phyloP scores from a whole-genome alignment of 2,797 vertebrate genomes.

The Melopsittacus undulatus region DNA sequence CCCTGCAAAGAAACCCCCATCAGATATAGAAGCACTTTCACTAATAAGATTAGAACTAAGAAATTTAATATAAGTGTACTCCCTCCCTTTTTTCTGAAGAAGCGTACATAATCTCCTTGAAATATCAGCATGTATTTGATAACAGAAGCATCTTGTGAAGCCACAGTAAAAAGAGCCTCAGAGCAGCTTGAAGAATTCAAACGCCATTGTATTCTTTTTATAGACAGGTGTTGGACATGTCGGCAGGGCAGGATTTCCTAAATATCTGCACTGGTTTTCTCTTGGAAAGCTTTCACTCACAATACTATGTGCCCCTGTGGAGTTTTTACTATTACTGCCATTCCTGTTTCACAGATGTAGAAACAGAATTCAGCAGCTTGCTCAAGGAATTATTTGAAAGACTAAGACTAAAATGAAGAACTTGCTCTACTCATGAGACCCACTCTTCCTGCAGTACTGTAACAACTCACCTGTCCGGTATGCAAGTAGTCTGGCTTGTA shows the following conservation, averaged over 20 bases:
- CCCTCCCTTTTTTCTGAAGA: neutral
- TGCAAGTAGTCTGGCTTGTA: conserved; percentile 88
- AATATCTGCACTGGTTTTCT: neutral
- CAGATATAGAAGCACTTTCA: neutral
- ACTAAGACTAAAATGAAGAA: neutral
- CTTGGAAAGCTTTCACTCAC: neutral
- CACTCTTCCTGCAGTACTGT: fast-evolving
- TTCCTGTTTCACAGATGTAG: neutral
- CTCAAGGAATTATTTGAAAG: neutral
- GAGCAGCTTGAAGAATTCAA: neutral
- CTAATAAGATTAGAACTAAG: neutral
- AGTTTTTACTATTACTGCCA: neutral
- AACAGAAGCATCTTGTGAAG: neutral
- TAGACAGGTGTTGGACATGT: neutral
- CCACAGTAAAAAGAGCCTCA: neutral
- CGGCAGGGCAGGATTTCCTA: neutral
- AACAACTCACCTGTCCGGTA: conserved; percentile 88
- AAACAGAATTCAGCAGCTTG: neutral
- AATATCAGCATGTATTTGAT: neutral
- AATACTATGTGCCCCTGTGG: neutral
- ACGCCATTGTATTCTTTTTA: neutral
- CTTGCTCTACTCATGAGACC: fast-evolving
- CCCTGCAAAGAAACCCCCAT: neutral
- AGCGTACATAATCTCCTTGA: neutral
- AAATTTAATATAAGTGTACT: neutral